Conservation (phyloP, 30 jellyfish, hydroid and myxozoan species). For the Aurelia sp. region DNA sequence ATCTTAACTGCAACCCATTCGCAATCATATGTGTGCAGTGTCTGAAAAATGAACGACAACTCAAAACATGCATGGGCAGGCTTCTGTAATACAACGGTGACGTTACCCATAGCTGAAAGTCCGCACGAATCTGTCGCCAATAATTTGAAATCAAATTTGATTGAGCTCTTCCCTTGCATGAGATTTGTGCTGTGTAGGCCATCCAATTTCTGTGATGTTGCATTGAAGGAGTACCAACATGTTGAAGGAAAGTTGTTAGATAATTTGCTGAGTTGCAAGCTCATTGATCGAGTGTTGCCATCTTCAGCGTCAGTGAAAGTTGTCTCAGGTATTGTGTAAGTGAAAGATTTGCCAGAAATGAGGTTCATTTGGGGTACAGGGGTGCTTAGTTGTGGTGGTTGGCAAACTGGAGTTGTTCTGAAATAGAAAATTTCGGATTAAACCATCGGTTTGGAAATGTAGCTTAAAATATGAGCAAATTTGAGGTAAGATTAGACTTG, state of each 20-base stretch:
- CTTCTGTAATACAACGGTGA: constrained; percentile 1
- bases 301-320: constrained; percentile 59
- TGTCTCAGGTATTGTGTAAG: constrained; percentile 30
- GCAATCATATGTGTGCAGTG: not conserved
- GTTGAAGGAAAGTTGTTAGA: constrained; percentile 28
- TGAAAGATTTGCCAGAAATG: constrained; percentile 38
- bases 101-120: constrained; percentile 1
- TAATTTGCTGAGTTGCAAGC: not conserved
- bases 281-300: constrained; percentile 60
- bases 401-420: constrained; percentile 39
- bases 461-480: not conserved
- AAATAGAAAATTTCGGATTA: not conserved
- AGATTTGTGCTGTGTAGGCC: constrained; percentile 26
- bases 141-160: constrained; percentile 2
- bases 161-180: not conserved
- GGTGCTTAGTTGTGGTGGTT: constrained; percentile 8
- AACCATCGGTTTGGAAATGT: not conserved
- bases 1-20: constrained; percentile 18
- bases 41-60: not conserved
- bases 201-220: constrained; percentile 9
- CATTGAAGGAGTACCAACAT: constrained; percentile 41
- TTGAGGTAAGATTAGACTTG: not conserved
- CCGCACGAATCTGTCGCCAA: constrained; percentile 33
- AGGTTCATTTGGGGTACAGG: constrained; percentile 5
- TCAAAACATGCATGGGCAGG: constrained; percentile 20